Evolutionary conservation across 2,113 vertebrate genomes (phyloP).

Genomic region (Chloebia gouldiae): DNA sequence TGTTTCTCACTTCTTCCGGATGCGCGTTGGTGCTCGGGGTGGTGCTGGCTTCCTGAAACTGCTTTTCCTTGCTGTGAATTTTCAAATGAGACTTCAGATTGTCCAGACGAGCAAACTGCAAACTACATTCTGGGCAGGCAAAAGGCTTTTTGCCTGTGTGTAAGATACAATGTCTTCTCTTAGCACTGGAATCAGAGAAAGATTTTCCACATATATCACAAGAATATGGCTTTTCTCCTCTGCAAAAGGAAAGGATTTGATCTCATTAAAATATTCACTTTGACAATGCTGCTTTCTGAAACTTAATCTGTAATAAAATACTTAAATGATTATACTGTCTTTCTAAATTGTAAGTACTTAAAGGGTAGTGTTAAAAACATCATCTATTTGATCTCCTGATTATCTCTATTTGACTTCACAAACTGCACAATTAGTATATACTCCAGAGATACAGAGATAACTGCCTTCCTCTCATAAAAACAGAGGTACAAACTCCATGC

Average conservation of each 20-base stretch:
- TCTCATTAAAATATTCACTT: not conserved
- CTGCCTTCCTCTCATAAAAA: not conserved
- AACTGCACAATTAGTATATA: not conserved
- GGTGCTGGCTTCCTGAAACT: not conserved
- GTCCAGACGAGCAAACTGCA: conserved; percentile 92
- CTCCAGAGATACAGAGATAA: not conserved
- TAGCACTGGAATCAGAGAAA: conserved; percentile 93
- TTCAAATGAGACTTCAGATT: conserved; percentile 92
- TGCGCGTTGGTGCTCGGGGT: not conserved
- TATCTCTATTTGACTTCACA: not conserved
- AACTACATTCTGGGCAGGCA: conserved; percentile 85
- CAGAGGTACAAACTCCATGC: not conserved
- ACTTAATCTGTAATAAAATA: not conserved
- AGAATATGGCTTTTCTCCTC: conserved; percentile 93
- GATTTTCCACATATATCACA: conserved; percentile 89
- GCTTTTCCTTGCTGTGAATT: conserved; percentile 88
- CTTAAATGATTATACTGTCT: not conserved
- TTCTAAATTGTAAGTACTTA: not conserved
- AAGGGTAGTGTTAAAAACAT: not conserved
- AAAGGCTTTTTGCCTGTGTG: conserved; percentile 94
- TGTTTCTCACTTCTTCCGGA: conserved; percentile 74
- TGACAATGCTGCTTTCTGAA: not conserved
- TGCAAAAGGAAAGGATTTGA: conserved; percentile 53
- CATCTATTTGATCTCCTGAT: not conserved
- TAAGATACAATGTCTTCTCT: conserved; percentile 88